A percentile compares a stretch with the other conserved stretches of the same genome.
These are phyloP conservation scores for Lamprologus callipterus DNA, from an alignment of 2,113 vertebrate genomes.

Conservation along the genomic window DNA sequence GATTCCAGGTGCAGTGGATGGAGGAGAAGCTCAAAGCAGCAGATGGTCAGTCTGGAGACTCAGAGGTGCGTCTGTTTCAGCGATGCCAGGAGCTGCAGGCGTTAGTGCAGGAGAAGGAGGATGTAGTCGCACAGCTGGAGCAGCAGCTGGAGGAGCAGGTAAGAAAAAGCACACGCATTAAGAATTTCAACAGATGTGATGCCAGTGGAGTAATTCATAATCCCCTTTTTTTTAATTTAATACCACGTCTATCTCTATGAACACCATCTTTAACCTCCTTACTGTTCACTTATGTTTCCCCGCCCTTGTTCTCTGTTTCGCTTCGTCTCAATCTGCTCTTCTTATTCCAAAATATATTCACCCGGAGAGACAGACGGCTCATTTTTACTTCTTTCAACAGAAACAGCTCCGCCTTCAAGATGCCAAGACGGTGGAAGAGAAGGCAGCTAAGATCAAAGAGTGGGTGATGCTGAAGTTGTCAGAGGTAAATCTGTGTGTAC, in stretches of 20 bases:
- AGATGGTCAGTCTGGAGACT: slow-evolving; percentile 81
- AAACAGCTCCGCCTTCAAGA: slow-evolving; percentile 89
- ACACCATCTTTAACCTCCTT: background rate
- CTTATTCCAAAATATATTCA: background rate
- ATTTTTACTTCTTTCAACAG: slow-evolving; percentile 57
- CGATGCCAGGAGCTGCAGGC: slow-evolving; percentile 88
- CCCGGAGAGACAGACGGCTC: background rate
- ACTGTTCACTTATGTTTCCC: background rate
- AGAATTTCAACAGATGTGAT: background rate
- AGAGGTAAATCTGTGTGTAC: slow-evolving; percentile 75
- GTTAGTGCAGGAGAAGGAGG: slow-evolving; percentile 85
- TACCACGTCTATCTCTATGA: background rate
- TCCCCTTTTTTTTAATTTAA: background rate
- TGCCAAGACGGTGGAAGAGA: slow-evolving; percentile 95
- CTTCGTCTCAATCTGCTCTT: background rate
- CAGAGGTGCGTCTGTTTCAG: slow-evolving; percentile 82
- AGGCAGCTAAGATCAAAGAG: slow-evolving; percentile 98
- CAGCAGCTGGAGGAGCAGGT: slow-evolving; percentile 95
- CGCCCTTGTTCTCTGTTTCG: background rate
- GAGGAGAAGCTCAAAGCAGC: slow-evolving; percentile 91
- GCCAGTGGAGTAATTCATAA: background rate
- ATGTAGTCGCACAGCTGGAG: slow-evolving; percentile 80
- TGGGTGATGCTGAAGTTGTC: slow-evolving; percentile 94
- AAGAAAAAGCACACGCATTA: background rate
- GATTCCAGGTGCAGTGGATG: slow-evolving; percentile 88